These are phyloP conservation scores for Adrianichthys oophorus DNA, from an alignment of 2,797 vertebrate genomes.

Conservation along the genomic window DNA sequence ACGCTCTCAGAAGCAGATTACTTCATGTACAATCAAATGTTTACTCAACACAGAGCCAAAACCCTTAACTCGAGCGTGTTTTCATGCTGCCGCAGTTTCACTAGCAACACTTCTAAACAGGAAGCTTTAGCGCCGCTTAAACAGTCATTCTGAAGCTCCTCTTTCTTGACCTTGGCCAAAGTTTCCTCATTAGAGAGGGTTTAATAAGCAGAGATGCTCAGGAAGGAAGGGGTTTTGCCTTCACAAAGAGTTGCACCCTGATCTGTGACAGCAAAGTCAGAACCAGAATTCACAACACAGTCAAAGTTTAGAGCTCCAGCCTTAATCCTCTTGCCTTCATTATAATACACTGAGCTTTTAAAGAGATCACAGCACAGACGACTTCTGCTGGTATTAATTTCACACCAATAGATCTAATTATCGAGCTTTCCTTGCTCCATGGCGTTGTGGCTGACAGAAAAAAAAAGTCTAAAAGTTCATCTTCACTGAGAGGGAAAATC, in stretches of 20 bases:
- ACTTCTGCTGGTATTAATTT: slow-evolving; percentile 80
- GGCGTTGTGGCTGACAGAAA: slow-evolving; percentile 67
- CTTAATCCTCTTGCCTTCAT: slow-evolving; percentile 82
- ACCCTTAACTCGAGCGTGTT: slow-evolving; percentile 54
- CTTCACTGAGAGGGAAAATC: slow-evolving; percentile 60
- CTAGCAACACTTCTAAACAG: slow-evolving; percentile 57
- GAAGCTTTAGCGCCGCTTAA: slow-evolving; percentile 75
- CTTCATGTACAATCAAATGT: slow-evolving; percentile 51
- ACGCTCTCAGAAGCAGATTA: slow-evolving; percentile 57
- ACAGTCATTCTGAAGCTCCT: slow-evolving; percentile 75
- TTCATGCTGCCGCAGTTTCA: slow-evolving; percentile 58
- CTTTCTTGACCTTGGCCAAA: slow-evolving; percentile 80
- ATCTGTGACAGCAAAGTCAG: slow-evolving; percentile 79
- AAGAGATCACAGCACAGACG: slow-evolving; percentile 78
- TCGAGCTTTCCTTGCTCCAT: slow-evolving; percentile 66
- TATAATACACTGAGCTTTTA: slow-evolving; percentile 78
- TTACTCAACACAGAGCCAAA: slow-evolving; percentile 69
- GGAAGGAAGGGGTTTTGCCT: slow-evolving; percentile 74
- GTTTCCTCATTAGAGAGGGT: slow-evolving; percentile 79
- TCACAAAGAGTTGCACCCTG: slow-evolving; percentile 78
- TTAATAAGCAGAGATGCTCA: slow-evolving; percentile 80
- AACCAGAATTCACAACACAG: slow-evolving; percentile 77
- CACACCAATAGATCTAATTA: slow-evolving; percentile 84
- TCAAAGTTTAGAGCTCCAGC: slow-evolving; percentile 73
- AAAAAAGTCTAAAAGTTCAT: slow-evolving; percentile 63